Conservation (phyloP, 2,888 invertebrate species). For the Ypsolopha scabrella region DNA sequence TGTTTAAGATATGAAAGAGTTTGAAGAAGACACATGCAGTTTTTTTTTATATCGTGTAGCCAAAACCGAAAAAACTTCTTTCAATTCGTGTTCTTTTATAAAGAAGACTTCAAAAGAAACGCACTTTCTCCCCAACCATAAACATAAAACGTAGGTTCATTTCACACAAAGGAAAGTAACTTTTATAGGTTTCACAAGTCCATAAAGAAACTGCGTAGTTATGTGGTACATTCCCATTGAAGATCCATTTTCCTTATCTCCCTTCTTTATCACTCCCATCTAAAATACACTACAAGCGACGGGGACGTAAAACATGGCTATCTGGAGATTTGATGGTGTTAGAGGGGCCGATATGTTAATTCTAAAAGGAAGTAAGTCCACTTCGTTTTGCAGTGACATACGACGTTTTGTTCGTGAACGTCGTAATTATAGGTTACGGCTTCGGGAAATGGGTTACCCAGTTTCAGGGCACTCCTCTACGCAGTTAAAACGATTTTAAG, state of each 20-base stretch:
- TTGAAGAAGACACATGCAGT: too few relatives aligned
- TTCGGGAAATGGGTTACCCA: slow-evolving; percentile 62
- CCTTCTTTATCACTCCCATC: slow-evolving; percentile 20
- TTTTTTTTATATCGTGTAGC: too few relatives aligned
- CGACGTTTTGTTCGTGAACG: neutral
- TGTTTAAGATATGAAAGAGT: too few relatives aligned
- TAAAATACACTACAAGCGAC: slow-evolving; percentile 16
- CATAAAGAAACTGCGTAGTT: neutral
- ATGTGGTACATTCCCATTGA: neutral
- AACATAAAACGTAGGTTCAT: neutral
- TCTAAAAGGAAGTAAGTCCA: slow-evolving; percentile 15
- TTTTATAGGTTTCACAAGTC: neutral
- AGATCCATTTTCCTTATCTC: slow-evolving; percentile 3
- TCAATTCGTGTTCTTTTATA: too few relatives aligned
- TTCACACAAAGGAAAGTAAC: neutral
- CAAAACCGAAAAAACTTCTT: too few relatives aligned
- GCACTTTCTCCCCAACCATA: neutral
- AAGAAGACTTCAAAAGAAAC: neutral
- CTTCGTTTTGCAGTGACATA: neutral
- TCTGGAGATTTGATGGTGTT: slow-evolving; percentile 21
- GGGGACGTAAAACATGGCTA: slow-evolving; percentile 19
- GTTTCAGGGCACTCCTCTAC: slow-evolving; percentile 48
- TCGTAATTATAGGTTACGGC: slow-evolving; percentile 8
- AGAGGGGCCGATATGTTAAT: slow-evolving; percentile 35
- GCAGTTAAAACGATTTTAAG: slow-evolving; percentile 15